phyloP scores from a whole-genome alignment of 2,113 vertebrate species.

The Bothrops jararaca region DNA sequence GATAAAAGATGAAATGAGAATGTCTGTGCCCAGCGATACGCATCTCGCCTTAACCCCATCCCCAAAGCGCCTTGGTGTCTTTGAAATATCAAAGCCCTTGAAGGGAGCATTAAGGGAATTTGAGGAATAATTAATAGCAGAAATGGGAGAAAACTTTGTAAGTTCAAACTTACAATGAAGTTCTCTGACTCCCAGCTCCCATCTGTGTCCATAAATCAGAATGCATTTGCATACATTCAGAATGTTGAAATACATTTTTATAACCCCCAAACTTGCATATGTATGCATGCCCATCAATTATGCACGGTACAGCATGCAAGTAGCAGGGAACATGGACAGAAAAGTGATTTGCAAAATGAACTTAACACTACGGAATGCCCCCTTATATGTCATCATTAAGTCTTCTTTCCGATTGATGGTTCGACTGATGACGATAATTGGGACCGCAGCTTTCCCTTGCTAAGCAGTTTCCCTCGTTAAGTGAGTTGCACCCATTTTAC shows the following conservation, averaged over 20 bases:
- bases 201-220: neutral
- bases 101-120: neutral
- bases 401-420: neutral
- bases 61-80: neutral
- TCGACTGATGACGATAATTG: no score
- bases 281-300: neutral
- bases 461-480: no score
- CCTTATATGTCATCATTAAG: neutral
- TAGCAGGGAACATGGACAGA: neutral
- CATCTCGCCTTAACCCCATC: neutral
- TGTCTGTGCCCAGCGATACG: neutral
- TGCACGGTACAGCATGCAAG: neutral
- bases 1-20: neutral
- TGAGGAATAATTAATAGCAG: neutral
- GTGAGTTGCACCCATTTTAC: no score
- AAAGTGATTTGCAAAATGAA: neutral
- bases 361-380: neutral
- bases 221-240: neutral
- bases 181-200: neutral
- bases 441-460: no score
- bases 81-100: neutral
- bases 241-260: neutral
- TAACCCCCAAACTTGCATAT: neutral
- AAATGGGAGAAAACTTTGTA: neutral
- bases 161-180: neutral